These are phyloP conservation scores for Drosophila repleta DNA, from an alignment of 1,140 invertebrate genomes.

Conservation along the genomic window DNA sequence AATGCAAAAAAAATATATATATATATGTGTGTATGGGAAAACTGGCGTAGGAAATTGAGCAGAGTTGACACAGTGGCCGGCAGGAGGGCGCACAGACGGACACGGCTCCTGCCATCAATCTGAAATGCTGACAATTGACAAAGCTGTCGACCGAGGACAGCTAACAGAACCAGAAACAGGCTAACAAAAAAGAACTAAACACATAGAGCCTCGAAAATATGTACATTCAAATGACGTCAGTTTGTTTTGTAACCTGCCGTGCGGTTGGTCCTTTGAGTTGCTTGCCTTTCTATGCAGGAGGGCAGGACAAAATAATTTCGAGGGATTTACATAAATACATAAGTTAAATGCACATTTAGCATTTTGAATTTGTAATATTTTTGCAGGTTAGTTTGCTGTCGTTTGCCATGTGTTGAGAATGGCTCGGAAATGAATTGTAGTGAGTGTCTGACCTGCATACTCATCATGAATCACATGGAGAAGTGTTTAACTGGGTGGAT, in stretches of 20 bases:
- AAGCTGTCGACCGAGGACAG: conserved; percentile 41
- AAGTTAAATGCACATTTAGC: conserved; percentile 83
- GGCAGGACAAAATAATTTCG: conserved; percentile 70
- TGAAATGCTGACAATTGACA: conserved; percentile 73
- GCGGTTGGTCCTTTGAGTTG: neutral
- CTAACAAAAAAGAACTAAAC: conserved; percentile 7
- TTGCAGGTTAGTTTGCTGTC: conserved; percentile 61
- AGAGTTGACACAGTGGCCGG: neutral
- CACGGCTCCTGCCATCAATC: conserved; percentile 57
- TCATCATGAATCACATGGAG: neutral
- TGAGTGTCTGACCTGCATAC: conserved; percentile 39
- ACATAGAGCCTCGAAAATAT: conserved; percentile 22
- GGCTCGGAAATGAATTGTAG: conserved; percentile 12
- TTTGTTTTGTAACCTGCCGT: conserved; percentile 22
- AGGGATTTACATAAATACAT: conserved; percentile 83
- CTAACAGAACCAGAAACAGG: conserved; percentile 33
- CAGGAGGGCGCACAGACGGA: neutral
- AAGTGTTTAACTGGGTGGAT: too few species aligned
- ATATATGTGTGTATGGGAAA: too few species aligned
- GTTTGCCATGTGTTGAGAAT: conserved; percentile 49
- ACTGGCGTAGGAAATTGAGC: conserved; percentile 16
- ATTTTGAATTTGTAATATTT: conserved; percentile 83
- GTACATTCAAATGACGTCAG: conserved; percentile 75
- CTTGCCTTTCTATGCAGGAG: conserved; percentile 10
- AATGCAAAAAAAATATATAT: conserved; percentile 13